Conservation (phyloP, 1,140 invertebrate genomes). For the Agrypnia vestita region DNA sequence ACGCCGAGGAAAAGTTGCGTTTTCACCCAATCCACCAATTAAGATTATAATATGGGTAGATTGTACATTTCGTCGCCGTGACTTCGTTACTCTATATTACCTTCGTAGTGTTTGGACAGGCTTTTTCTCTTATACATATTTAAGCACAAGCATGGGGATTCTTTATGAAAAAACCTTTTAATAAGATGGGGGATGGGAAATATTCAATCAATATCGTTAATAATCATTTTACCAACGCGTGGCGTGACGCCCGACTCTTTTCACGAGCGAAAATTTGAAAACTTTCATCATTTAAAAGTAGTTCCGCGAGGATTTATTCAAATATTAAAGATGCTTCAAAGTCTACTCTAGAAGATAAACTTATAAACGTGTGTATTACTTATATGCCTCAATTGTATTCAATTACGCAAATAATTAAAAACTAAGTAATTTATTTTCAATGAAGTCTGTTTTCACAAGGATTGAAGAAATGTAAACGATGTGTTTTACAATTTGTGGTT, state of each 20-base stretch:
- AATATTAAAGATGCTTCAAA: no score
- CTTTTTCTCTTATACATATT: slow-evolving; percentile 28
- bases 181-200: slow-evolving; percentile 36
- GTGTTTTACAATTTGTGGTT: no score
- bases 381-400: no score
- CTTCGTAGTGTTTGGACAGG: slow-evolving; percentile 16
- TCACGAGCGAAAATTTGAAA: slow-evolving; percentile 18
- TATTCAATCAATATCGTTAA: slow-evolving; percentile 42
- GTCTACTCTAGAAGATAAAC: no score
- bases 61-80: not conserved
- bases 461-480: no score
- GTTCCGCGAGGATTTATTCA: not conserved
- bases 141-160: slow-evolving; percentile 17
- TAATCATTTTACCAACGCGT: slow-evolving; percentile 33
- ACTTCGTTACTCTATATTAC: not conserved
- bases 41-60: not conserved
- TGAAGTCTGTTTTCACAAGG: no score
- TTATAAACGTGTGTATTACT: no score
- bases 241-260: slow-evolving; percentile 1
- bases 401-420: no score
- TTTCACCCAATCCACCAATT: not conserved
- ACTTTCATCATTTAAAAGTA: slow-evolving; percentile 19
- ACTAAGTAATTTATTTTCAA: no score
- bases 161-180: slow-evolving; percentile 43
- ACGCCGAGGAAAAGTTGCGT: not conserved